Evolutionary conservation across 1,140 invertebrate species (phyloP), one percentile per base, ranked within the genome.

Genomic region (Brachionus sp.): DNA sequence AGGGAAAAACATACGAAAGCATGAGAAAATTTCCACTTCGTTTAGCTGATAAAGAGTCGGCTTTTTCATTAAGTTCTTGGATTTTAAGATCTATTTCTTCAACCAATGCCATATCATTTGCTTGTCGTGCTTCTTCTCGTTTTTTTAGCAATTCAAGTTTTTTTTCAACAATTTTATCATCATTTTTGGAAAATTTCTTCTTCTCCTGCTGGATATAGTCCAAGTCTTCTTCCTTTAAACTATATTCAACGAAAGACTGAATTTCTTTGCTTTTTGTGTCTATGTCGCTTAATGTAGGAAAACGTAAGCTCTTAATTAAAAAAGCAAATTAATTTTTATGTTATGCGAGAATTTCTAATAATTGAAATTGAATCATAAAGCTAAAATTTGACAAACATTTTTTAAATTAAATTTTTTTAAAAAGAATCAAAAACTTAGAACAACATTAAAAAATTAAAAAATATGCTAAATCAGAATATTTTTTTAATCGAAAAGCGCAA

Each of bases 191-290:
- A 25, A 80, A 80, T 57, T 66, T 57, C 33, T 80, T 80, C 12
- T 62, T 80, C 37, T 80, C 77, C 37, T 44, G 77, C 10, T 42
- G 35, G 5, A 80, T 80, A 62, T 33, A 80, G 35, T 80, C 77
- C n/a, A 80, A 62, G 77, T 80, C 77, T 62, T 80, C 77, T 16
- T 80, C 77, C 23, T 80, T 80, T 9, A 80, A 62, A 35, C 77
- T 39, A 23, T 80, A 80, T 62, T 80, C 35, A 44, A 80, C 37
- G 62, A 80, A 80, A 5, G 77, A 57, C 19, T 82, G 44, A 13
- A 82, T 82, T 16, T 66, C 80, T 82, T 66, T 68, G 16, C 57
- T 44, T 44, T 82, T 82, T 13, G 25, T 46, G 6, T 82, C 80
- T 50, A 82, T 16, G 19, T 82, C 80, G 10, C 50, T 44, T 12